Base-by-base conservation (phyloP, 2,113 vertebrate species). In the Formicarius rufipectus region DNA sequence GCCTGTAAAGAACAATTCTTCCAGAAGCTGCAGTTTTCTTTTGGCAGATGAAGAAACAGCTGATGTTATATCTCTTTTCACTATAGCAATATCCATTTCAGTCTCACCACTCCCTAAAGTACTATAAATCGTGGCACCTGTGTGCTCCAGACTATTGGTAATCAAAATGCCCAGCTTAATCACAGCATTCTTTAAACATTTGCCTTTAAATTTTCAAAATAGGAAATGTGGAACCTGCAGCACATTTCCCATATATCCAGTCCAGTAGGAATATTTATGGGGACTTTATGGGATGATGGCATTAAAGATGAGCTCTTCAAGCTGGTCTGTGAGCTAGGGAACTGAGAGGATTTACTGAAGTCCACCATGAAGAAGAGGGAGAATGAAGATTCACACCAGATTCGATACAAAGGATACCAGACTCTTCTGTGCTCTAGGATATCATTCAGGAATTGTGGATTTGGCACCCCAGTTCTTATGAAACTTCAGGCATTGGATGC, bases 181-280 rank as follows among this genome's bases (percentile, higher is more conserved):
- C 84, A 88, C 75, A 75, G 13, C 39, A 84, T 89, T 92, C 66
- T 84, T 81, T 33, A 81, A 76, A 9, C 58, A 86, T 58, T 93
- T 90, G 22, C 71, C 47, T 68, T 60, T 93, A 93, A 68, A 81
- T 96, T 90, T 88, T 96, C 33, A 56, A 83, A 95, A 88, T 2
- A 1, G 31, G 42, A 10, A 92, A 71, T 39, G 44, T 63, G 79
- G 82, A 89, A 60, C 10, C 74, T 24, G n/a, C 42, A 92, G 60
- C 44, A 92, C 56, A 60, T 78, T 91, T 92, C 52, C 52, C 22
- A 67, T 59, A n/a, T 88, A 63, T 75, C 33, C 73, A 63, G 63
- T 67, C 72, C 58, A 74, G 33, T 8, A 45, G 63, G 52, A 95
- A 39, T 44, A 84, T 97, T 92, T 96, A 77, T 55, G 35, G 10